Percentiles rank a stretch among this genome's conserved stretches.
These are phyloP conservation scores for Gobio occitaniae DNA, from an alignment of 2,797 vertebrate genomes.

Conservation along the genomic window DNA sequence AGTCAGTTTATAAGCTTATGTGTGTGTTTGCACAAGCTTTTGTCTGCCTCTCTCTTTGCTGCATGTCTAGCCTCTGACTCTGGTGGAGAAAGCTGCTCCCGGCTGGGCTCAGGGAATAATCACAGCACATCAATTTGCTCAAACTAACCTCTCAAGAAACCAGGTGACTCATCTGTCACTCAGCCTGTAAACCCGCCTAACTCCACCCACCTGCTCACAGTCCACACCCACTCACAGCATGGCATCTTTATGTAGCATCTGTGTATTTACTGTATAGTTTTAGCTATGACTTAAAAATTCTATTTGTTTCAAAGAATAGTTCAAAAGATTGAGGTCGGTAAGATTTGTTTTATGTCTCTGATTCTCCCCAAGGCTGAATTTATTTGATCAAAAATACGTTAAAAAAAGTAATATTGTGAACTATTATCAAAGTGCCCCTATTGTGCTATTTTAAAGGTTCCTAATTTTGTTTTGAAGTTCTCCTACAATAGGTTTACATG, in stretches of 20 bases:
- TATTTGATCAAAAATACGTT: neutral
- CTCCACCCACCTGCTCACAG: conserved; percentile 6
- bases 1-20: neutral
- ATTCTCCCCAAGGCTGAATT: neutral
- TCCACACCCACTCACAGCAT: neutral
- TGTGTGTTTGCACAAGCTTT: conserved; percentile 15
- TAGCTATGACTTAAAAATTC: neutral
- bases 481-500: neutral
- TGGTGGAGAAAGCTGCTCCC: conserved; percentile 97
- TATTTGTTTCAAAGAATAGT: neutral
- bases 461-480: neutral
- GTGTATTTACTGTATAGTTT: neutral
- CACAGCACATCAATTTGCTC: conserved; percentile 96
- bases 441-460: neutral
- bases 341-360: neutral
- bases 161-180: conserved; percentile 85
- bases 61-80: conserved; percentile 86
- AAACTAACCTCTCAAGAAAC: conserved; percentile 98
- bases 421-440: neutral
- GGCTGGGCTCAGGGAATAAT: conserved; percentile 99
- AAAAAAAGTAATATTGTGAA: neutral
- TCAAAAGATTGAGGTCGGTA: neutral
- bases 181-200: conserved; percentile 24
- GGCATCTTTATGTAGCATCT: neutral
- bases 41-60: conserved; percentile 25